Base-by-base conservation (phyloP, 2,113 vertebrate species). In the Microtus richardsoni region DNA sequence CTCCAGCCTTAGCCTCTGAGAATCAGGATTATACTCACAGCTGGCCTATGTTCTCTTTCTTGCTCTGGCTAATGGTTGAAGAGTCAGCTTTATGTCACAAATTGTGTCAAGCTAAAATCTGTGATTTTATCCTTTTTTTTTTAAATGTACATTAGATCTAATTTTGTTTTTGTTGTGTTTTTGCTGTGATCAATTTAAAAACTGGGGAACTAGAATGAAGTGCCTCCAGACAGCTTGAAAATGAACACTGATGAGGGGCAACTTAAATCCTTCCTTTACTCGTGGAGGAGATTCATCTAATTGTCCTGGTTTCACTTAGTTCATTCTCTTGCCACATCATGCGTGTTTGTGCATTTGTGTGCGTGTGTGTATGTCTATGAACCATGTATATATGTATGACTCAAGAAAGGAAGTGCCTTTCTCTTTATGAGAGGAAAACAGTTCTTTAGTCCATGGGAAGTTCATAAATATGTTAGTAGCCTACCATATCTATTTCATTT, bases 401-500 rank as follows among this genome's bases (percentile, higher is more conserved):
- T 96, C 28, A 68, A 60, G 87, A 83, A 95, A 71, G 71, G 64
- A 68, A 91, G 5, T 16, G 93, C 30, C 22, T 26, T 41, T 96
- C 89, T 93, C 66, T 54, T 92, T 75, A 93, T 41, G 66, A 28
- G 26, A 84, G 74, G 36, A 70, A 94, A 85, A 58, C 54, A 84
- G 60, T 82, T 95, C 41, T 54, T 95, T 92, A 95, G 88, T 60
- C 85, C 47, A 52, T 97, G 90, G 28, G 85, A 24, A 73, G 74
- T 91, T 89, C 21, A 2, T 92, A 13, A 84, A 84, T 0, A 33
- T 97, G 92, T 84, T 97, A 96, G 80, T 94, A 84, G 54, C 73
- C 33, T 97, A 28, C 93, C 33, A 60, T 97, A 71, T 66, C 47
- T 89, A 83, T 87, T 97, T 95, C 70, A 88, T 89, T 97, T 96